Base-by-base conservation (phyloP, 2,888 invertebrate genomes). In the Neocrepidodera transversa region DNA sequence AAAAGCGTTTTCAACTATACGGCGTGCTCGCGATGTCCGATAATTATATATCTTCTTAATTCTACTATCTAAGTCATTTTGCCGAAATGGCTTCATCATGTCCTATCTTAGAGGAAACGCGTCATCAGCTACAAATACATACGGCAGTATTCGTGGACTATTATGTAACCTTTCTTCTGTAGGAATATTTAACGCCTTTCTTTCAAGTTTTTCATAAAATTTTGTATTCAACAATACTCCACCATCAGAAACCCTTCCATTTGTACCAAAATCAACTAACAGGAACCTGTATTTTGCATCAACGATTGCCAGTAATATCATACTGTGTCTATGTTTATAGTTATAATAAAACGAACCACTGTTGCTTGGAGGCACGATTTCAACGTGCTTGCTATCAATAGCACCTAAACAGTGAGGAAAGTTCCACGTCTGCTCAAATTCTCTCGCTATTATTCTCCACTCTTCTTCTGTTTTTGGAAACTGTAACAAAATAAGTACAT, bases 51-150 rank as follows among this genome's bases (percentile, higher is more conserved):
- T 38, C 10, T n/a, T 32, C 17, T 35, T 43, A 1, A 5, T 7
- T 23, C 7, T 23, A 7, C 23, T 35, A n/a, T n/a, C n/a, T 28
- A 47, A 47, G 14, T 47, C 13, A 36, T 30, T 45, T 36, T 54
- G 47, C 13, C 26, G 23, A 8, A 54, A 54, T 23, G 47, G 47
- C 14, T 54, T 47, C 10, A 54, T 36, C 2, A 47, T 13, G 32
- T 54, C 16, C 35, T 28, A 23, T 35, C 16, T 45, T 17, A 45
- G 16, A 20, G 54, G 36, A 54, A 54, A 47, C 8, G 54, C 47
- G 20, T 54, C 47, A 23, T 54, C 54, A 45, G 10, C 47, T 11
- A 54, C 47, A 47, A 47, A 54, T 16, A 54, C 36, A 23, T 36
- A 47, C 2, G 36, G 47, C n/a, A 55, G 26, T 2, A 3, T 48